Base-by-base conservation (phyloP, 2,113 vertebrate species). In the Engraulis encrasicolus region DNA sequence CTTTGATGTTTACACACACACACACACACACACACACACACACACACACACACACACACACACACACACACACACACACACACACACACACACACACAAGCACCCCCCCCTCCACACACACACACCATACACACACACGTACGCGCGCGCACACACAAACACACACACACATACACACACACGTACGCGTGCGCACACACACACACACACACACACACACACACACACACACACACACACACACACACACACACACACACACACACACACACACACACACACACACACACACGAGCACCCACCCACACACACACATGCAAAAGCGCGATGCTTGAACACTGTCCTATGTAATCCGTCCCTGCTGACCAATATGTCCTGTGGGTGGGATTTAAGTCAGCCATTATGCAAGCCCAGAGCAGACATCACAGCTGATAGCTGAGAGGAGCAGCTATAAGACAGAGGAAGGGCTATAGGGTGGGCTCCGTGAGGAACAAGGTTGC, bases 351-450 rank as follows among this genome's bases (percentile, higher is more conserved):
- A 74, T 74, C 66, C 66, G 27, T 36, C 27, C 66, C 15, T 2
- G 27, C 66, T 74, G 66, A 74, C 66, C 66, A 34, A 74, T 74
- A 74, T 74, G 27, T 34, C 66, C 66, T 34, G 31, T 74, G 66
- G 66, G 66, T 34, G 66, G 31, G 31, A 74, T 36, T 74, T 34
- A 74, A 74, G 66, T 14, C 27, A 34, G 66, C 31, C 27, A 34
- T 74, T 74, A 74, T 74, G 66, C 66, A 74, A 74, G 27, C 9
- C 11, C 12, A 14, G n/a, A n/a, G n/a, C n/a, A 23, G 27, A 31
- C 31, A 74, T 31, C 34, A 34, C 66, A 74, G 27, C 18, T n/a
- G n/a, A n/a, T n/a, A n/a, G n/a, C n/a, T n/a, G n/a, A n/a, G n/a
- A n/a, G n/a, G n/a, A n/a, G n/a, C n/a, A n/a, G 17, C 4, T 19